Percentiles rank a stretch among this genome's conserved stretches.
These are phyloP conservation scores for Luperina testacea DNA, from an alignment of 2,888 invertebrate genomes.

Conservation along the genomic window DNA sequence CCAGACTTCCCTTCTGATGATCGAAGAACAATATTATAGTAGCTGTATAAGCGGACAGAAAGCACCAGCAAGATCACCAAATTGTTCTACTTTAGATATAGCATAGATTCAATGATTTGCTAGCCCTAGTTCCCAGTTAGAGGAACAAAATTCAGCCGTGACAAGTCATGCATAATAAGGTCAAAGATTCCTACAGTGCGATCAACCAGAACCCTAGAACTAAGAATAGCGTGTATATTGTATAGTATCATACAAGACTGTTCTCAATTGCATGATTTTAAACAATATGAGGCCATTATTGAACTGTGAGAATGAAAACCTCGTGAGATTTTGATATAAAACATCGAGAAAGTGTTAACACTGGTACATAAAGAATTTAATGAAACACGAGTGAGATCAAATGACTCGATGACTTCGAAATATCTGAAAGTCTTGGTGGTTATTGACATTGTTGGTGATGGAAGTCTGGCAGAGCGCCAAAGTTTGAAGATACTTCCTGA, in stretches of 20 bases:
- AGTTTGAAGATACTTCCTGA: constrained; percentile 53
- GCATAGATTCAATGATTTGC: constrained; percentile 4
- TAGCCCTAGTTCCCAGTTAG: constrained; percentile 17
- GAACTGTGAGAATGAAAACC: constrained; percentile 41
- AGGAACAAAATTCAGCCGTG: constrained; percentile 33
- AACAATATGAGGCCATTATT: constrained; percentile 47
- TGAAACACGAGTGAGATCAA: constrained; percentile 42
- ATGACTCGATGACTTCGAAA: constrained; percentile 48
- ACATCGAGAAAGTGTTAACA: constrained; percentile 42
- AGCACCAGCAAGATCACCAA: neutral
- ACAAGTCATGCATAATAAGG: constrained; percentile 48
- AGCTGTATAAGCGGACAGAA: too few species aligned
- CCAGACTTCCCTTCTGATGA: neutral
- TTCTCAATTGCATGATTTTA: constrained; percentile 43
- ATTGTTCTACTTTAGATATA: neutral
- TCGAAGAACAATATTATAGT: neutral
- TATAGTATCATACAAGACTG: constrained; percentile 4
- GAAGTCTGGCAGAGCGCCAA: constrained; percentile 59
- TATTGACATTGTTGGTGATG: constrained; percentile 54
- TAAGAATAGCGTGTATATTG: constrained; percentile 27
- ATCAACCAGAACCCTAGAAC: constrained; percentile 44
- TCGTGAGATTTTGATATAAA: constrained; percentile 42
- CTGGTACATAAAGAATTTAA: constrained; percentile 15
- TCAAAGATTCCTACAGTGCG: constrained; percentile 35
- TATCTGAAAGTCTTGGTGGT: constrained; percentile 54